Evolutionary conservation across 2,888 invertebrate genomes (phyloP).

Genomic region (Spodoptera littoralis): DNA sequence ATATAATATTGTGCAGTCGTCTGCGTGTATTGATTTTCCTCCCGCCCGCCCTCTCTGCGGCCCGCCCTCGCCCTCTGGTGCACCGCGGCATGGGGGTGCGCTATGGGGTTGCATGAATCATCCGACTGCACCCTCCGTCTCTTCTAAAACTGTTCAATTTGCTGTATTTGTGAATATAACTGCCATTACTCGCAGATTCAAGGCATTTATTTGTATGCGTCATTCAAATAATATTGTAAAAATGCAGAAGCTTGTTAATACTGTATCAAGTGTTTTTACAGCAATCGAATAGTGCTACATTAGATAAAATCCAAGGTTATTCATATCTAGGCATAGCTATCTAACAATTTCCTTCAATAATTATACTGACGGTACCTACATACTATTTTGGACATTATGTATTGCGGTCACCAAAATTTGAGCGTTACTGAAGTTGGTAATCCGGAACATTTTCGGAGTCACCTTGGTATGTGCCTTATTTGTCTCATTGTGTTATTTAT

Average conservation of each 20-base stretch:
- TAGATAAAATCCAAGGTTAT: too few species aligned
- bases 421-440: conserved; percentile 42
- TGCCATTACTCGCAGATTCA: conserved; percentile 19
- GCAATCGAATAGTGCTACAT: too few species aligned
- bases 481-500: conserved; percentile 38
- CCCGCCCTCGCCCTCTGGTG: conserved; percentile 18
- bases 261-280: too few species aligned
- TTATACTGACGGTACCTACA: conserved; percentile 5
- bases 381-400: conserved; percentile 12
- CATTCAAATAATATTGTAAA: too few species aligned
- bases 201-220: neutral
- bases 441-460: conserved; percentile 46
- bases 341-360: conserved; percentile 13
- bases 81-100: conserved; percentile 45
- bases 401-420: conserved; percentile 35
- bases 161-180: conserved; percentile 4
- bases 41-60: conserved; percentile 38
- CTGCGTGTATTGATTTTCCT: conserved; percentile 64
- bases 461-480: conserved; percentile 33
- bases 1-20: conserved; percentile 54
- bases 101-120: conserved; percentile 56
- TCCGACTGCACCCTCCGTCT: conserved; percentile 50
- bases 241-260: too few species aligned
- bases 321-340: too few species aligned
- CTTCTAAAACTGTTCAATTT: conserved; percentile 37